These are phyloP conservation scores for Sebastiscus tertius DNA, from an alignment of 2,797 vertebrate species.

Conservation along the genomic window DNA sequence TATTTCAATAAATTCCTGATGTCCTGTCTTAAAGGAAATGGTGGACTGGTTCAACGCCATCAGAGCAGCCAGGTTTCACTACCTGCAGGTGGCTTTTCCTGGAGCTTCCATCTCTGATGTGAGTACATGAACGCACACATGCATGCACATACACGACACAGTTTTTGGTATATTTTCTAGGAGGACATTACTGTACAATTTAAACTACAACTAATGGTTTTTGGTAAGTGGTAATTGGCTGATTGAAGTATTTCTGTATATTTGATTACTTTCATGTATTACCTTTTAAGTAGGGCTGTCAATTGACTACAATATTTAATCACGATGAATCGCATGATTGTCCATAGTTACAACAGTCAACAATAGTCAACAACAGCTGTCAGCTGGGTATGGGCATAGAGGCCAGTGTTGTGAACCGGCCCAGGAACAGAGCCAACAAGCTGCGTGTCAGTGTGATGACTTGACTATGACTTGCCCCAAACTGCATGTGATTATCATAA, in stretches of 20 bases:
- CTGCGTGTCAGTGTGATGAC: too few species aligned
- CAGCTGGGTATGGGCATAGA: too few species aligned
- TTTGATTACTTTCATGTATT: background rate
- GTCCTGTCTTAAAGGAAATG: slow-evolving; percentile 86
- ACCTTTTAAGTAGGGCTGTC: background rate
- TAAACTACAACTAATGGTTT: background rate
- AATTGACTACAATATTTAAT: too few species aligned
- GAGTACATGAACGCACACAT: slow-evolving; percentile 64
- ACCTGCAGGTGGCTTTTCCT: slow-evolving; percentile 96
- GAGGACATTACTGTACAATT: background rate
- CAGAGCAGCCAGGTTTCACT: slow-evolving; percentile 93
- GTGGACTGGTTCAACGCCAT: slow-evolving; percentile 99
- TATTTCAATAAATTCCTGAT: background rate
- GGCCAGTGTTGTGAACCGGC: too few species aligned
- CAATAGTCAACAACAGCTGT: too few species aligned
- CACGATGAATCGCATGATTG: too few species aligned
- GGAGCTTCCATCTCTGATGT: slow-evolving; percentile 88
- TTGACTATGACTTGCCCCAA: too few species aligned
- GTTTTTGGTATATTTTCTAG: background rate
- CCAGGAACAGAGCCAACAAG: too few species aligned
- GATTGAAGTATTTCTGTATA: background rate
- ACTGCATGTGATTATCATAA: too few species aligned
- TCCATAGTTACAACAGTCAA: too few species aligned
- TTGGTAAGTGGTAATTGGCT: background rate
- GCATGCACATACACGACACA: background rate